phyloP scores from a whole-genome alignment of 2,113 vertebrate species.

The Podarcis muralis region DNA sequence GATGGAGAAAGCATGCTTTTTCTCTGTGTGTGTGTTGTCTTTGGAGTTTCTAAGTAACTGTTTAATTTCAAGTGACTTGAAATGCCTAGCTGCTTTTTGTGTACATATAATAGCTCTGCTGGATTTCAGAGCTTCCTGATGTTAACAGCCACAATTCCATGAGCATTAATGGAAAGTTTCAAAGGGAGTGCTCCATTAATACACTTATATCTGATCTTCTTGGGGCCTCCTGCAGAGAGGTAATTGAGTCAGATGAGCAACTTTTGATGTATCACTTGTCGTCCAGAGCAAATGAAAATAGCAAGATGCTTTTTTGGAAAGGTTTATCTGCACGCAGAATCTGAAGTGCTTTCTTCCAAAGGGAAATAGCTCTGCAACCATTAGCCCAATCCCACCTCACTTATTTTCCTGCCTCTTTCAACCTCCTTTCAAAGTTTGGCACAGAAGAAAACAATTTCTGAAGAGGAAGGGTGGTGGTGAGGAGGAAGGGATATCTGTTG shows the following conservation, averaged over 20 bases:
- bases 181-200: slow-evolving; percentile 2
- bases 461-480: background rate
- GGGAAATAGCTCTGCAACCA: background rate
- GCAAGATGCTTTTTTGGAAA: background rate
- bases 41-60: background rate
- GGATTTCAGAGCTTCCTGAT: slow-evolving; percentile 22
- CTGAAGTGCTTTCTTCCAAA: background rate
- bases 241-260: background rate
- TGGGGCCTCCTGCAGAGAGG: background rate
- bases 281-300: background rate
- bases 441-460: background rate
- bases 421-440: background rate
- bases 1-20: background rate
- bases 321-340: background rate
- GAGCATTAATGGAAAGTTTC: slow-evolving; percentile 4
- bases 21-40: background rate
- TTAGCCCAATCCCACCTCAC: background rate
- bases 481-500: too few relatives aligned
- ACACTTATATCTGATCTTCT: slow-evolving; percentile 1
- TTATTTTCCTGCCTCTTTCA: background rate
- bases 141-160: background rate
- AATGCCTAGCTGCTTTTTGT: slow-evolving; percentile 22
- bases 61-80: slow-evolving; percentile 11
- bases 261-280: background rate
- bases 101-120: background rate